These are phyloP conservation scores for Hedya salicella DNA, from an alignment of 2,888 invertebrate species.

Conservation along the genomic window DNA sequence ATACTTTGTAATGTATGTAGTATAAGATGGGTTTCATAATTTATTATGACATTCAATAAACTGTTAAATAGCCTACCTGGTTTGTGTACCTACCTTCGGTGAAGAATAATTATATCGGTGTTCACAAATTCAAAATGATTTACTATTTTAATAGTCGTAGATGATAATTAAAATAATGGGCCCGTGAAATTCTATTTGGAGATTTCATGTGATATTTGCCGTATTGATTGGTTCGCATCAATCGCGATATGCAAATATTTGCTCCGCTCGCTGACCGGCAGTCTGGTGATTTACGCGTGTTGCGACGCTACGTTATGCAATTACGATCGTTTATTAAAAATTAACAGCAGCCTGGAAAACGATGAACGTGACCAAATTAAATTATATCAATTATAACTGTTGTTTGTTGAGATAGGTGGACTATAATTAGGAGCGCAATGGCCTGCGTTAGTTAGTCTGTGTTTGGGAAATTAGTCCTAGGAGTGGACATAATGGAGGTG, in stretches of 20 bases:
- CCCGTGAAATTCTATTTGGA: slow-evolving; percentile 68
- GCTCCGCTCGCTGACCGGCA: slow-evolving; percentile 71
- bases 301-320: slow-evolving; percentile 78
- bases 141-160: slow-evolving; percentile 2
- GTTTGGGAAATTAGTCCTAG: slow-evolving; percentile 1
- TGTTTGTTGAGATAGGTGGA: slow-evolving; percentile 22
- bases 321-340: slow-evolving; percentile 81
- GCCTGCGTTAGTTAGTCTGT: neutral
- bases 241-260: slow-evolving; percentile 84
- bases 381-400: slow-evolving; percentile 26
- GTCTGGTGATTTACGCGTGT: slow-evolving; percentile 73
- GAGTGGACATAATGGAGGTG: slow-evolving; percentile 7
- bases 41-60: neutral
- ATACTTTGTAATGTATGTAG: too few relatives aligned
- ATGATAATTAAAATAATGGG: slow-evolving; percentile 48
- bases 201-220: slow-evolving; percentile 79
- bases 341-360: slow-evolving; percentile 60
- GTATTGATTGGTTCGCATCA: slow-evolving; percentile 83
- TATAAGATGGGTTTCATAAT: neutral
- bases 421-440: neutral
- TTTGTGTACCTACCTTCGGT: neutral
- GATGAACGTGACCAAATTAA: slow-evolving; percentile 45
- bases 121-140: neutral
- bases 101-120: neutral
- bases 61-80: neutral